Conservation (phyloP, 2,797 vertebrate genomes). For the Picus viridis region DNA sequence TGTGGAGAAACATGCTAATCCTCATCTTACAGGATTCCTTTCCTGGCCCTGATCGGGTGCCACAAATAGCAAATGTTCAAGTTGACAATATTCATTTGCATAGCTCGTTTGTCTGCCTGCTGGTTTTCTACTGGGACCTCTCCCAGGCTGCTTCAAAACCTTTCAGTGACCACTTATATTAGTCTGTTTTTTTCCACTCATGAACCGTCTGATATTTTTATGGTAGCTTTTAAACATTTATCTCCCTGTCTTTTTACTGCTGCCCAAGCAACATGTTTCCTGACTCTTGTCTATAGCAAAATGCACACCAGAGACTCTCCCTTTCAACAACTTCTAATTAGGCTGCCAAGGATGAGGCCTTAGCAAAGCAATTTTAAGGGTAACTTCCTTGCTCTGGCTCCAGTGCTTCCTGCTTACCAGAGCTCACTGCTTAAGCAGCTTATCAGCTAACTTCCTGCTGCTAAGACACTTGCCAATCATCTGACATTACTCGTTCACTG, state of each 20-base stretch:
- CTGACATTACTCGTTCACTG: conserved; percentile 43
- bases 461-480: conserved; percentile 62
- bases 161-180: conserved; percentile 20
- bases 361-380: conserved; percentile 66
- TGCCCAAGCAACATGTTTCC: conserved; percentile 39
- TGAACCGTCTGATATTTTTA: conserved; percentile 12
- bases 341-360: conserved; percentile 46
- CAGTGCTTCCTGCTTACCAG: conserved; percentile 63
- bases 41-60: neutral
- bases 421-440: conserved; percentile 68
- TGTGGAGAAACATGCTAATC: conserved; percentile 49
- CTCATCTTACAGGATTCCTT: conserved; percentile 27
- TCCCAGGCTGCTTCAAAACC: conserved; percentile 33
- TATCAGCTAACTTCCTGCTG: conserved; percentile 71
- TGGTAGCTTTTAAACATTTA: conserved; percentile 54
- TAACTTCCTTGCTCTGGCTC: conserved; percentile 62
- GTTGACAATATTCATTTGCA: conserved; percentile 37
- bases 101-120: neutral
- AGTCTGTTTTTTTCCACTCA: conserved; percentile 4
- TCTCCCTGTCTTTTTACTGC: conserved; percentile 49
- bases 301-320: conserved; percentile 52
- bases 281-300: conserved; percentile 51
- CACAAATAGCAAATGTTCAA: conserved; percentile 50
- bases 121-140: conserved; percentile 19
- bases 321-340: conserved; percentile 68